Evolutionary conservation across 2,888 invertebrate genomes (phyloP).

Genomic region (Himalopsyche kuldschensis): DNA sequence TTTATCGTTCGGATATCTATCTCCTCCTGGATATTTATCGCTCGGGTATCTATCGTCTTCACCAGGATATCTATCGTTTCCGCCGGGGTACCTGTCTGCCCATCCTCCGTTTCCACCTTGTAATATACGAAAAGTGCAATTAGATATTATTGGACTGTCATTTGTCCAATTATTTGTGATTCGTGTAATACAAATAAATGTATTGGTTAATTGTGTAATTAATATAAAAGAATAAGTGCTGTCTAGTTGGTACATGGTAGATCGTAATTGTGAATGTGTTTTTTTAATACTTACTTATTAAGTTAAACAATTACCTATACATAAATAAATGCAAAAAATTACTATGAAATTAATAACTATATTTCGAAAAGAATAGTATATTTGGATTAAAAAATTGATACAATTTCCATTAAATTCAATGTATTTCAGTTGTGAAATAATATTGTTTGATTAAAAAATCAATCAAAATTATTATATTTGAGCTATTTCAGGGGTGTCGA

Average conservation of each 20-base stretch:
- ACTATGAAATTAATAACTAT: too few species aligned
- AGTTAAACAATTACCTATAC: too few species aligned
- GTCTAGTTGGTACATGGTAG: not conserved
- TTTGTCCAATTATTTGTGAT: slow-evolving; percentile 29
- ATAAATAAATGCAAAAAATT: too few species aligned
- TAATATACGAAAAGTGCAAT: slow-evolving; percentile 39
- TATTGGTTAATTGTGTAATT: not conserved
- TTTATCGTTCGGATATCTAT: slow-evolving; percentile 44
- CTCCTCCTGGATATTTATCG: slow-evolving; percentile 43
- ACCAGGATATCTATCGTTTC: slow-evolving; percentile 47
- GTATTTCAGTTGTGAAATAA: too few species aligned
- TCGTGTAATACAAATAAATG: not conserved
- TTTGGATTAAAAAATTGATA: too few species aligned
- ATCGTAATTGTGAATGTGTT: not conserved
- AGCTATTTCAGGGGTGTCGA: too few species aligned
- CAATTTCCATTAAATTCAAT: too few species aligned
- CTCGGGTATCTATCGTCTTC: slow-evolving; percentile 49
- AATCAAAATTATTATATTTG: too few species aligned
- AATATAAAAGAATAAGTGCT: not conserved
- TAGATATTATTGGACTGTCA: slow-evolving; percentile 35
- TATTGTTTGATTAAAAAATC: too few species aligned
- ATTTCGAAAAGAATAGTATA: too few species aligned
- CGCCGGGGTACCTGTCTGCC: slow-evolving; percentile 47
- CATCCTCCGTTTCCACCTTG: slow-evolving; percentile 45
- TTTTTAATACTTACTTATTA: too few species aligned